Evolutionary conservation across 1,140 invertebrate species (phyloP).

Genomic region (Drosophila teissieri): DNA sequence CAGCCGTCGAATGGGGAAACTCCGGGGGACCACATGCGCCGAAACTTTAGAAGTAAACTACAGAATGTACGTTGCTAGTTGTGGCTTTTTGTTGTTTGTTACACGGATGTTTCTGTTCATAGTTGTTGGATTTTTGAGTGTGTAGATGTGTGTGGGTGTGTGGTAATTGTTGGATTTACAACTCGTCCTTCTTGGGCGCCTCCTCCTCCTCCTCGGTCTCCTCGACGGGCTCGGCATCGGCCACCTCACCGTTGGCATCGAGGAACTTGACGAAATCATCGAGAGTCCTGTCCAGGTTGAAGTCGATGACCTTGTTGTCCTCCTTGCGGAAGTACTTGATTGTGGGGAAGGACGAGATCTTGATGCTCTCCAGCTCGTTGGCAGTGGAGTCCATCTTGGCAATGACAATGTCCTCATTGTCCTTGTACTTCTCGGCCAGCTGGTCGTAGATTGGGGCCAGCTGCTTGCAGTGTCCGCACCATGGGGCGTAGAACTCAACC

Average conservation of each 20-base stretch:
- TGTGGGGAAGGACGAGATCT: conserved; percentile 98
- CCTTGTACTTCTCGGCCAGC: conserved; percentile 91
- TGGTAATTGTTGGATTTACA: conserved; percentile 70
- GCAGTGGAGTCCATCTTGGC: conserved; percentile 99
- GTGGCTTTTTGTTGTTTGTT: conserved; percentile 56
- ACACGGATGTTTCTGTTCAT: conserved; percentile 57
- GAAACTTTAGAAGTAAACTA: conserved; percentile 65
- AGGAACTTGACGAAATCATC: conserved; percentile 97
- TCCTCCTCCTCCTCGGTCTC: conserved; percentile 73
- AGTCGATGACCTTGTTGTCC: conserved; percentile 97
- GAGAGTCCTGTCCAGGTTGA: conserved; percentile 97
- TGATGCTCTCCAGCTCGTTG: conserved; percentile 98
- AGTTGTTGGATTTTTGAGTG: conserved; percentile 59
- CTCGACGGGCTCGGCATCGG: conserved; percentile 64
- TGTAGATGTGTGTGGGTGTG: conserved; percentile 18
- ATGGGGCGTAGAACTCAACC: conserved; percentile 99
- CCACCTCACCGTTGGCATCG: conserved; percentile 86
- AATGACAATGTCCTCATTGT: conserved; percentile 93
- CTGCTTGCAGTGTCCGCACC: conserved; percentile 99
- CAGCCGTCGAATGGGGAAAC: conserved; percentile 47
- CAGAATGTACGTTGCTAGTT: conserved; percentile 81
- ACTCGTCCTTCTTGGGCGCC: conserved; percentile 81
- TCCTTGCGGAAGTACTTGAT: conserved; percentile 97
- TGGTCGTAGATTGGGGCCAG: conserved; percentile 97
- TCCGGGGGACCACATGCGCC: conserved; percentile 25